Percentiles rank a stretch among this genome's conserved stretches.
Conservation (phyloP, 2,797 vertebrate species). For the Labeo calbasu region DNA sequence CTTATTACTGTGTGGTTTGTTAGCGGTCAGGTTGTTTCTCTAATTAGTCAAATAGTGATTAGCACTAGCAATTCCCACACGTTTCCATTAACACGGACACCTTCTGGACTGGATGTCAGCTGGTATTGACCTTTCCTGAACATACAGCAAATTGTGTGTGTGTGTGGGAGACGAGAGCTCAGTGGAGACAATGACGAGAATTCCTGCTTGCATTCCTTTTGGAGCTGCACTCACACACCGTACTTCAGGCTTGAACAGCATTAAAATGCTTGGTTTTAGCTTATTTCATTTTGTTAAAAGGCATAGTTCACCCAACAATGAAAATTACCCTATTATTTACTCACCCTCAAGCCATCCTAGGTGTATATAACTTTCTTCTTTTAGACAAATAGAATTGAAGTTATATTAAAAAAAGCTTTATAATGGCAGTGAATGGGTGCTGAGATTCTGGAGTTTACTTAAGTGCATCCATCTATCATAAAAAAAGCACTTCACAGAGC, state of each 20-base stretch:
- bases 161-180: slow-evolving; percentile 27
- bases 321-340: too few relatives aligned
- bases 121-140: slow-evolving; percentile 7
- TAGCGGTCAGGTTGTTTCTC: slow-evolving; percentile 30
- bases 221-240: slow-evolving; percentile 37
- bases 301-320: too few relatives aligned
- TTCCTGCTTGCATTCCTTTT: slow-evolving; percentile 54
- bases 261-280: background rate
- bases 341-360: too few relatives aligned
- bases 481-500: too few relatives aligned
- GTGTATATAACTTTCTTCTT: too few relatives aligned
- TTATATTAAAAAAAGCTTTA: too few relatives aligned
- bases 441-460: too few relatives aligned
- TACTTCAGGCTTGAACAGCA: background rate
- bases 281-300: background rate
- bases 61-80: background rate
- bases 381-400: too few relatives aligned
- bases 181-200: slow-evolving; percentile 51
- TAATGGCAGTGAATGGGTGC: too few relatives aligned
- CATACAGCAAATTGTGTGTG: slow-evolving; percentile 7
- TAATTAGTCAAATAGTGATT: slow-evolving; percentile 21
- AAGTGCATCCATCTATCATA: too few relatives aligned
- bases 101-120: slow-evolving; percentile 4
- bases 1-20: slow-evolving; percentile 9
- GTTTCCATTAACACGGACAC: background rate